Evolutionary conservation across 1,140 invertebrate genomes (phyloP).

Genomic region (Plectrocnemia conspersa): DNA sequence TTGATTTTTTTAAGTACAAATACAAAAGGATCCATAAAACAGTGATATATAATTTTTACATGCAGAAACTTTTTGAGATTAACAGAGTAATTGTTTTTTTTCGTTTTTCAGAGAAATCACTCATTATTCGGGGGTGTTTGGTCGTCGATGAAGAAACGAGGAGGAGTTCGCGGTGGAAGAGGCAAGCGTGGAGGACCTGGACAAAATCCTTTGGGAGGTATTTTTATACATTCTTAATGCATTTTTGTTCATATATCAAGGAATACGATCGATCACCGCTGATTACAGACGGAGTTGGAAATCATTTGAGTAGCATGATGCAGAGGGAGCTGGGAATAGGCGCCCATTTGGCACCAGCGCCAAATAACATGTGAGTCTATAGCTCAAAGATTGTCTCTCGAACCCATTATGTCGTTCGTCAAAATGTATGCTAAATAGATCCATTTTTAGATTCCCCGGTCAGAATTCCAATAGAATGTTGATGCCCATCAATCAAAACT

Average conservation of each 20-base stretch:
- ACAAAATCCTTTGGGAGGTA: conserved; percentile 28
- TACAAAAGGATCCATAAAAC: no score
- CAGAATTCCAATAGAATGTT: conserved; percentile 20
- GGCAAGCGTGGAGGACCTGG: conserved; percentile 28
- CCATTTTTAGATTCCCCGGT: conserved; percentile 23
- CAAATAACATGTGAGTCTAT: conserved; percentile 44
- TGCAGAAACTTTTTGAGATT: no score
- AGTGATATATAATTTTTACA: no score
- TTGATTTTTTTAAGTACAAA: no score
- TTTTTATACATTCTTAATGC: conserved; percentile 14
- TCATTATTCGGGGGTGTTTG: conserved; percentile 93
- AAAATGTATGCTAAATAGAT: no score
- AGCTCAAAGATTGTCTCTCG: background rate
- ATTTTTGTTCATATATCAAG: background rate
- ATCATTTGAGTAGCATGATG: conserved; percentile 51
- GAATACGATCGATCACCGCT: no score
- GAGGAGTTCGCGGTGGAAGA: conserved; percentile 18
- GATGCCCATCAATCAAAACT: conserved; percentile 9
- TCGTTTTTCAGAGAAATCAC: conserved; percentile 80
- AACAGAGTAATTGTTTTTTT: no score
- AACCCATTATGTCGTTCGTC: background rate
- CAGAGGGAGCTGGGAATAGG: conserved; percentile 46
- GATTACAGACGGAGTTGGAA: conserved; percentile 44
- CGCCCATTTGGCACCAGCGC: conserved; percentile 37
- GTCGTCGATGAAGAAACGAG: conserved; percentile 75